Evolutionary conservation across 2,888 invertebrate species (phyloP).

Genomic region (Cerceris ruficornis): DNA sequence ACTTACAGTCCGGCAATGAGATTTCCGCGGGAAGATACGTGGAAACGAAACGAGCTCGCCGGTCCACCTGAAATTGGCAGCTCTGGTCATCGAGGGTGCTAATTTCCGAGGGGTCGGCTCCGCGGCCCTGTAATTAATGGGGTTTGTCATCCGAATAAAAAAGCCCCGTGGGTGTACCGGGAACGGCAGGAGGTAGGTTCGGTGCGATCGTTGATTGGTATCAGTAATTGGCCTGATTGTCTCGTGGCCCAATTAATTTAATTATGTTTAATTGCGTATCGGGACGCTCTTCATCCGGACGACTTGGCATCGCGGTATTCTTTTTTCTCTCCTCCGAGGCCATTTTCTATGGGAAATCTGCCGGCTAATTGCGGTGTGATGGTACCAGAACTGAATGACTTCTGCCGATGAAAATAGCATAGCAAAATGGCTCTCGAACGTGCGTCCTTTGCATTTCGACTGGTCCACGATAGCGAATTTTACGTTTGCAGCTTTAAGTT

Average conservation of each 20-base stretch:
- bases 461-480: too few species aligned
- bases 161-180: constrained; percentile 61
- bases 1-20: constrained; percentile 8
- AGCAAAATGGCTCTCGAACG: too few species aligned
- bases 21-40: constrained; percentile 44
- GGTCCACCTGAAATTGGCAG: constrained; percentile 70
- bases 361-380: too few species aligned
- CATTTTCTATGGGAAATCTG: background rate
- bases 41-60: constrained; percentile 26
- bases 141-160: constrained; percentile 80
- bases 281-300: constrained; percentile 51
- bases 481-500: too few species aligned
- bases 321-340: constrained; percentile 10
- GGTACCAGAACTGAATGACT: too few species aligned
- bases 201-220: constrained; percentile 76
- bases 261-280: constrained; percentile 75
- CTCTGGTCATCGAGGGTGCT: constrained; percentile 63
- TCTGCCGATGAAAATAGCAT: too few species aligned
- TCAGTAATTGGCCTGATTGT: constrained; percentile 79
- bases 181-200: constrained; percentile 36
- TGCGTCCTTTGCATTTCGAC: too few species aligned
- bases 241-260: constrained; percentile 80
- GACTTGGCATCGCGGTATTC: constrained; percentile 41
- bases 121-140: constrained; percentile 79
- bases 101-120: constrained; percentile 66